Conservation (phyloP, 2,797 vertebrate species). For the Platalea minor region DNA sequence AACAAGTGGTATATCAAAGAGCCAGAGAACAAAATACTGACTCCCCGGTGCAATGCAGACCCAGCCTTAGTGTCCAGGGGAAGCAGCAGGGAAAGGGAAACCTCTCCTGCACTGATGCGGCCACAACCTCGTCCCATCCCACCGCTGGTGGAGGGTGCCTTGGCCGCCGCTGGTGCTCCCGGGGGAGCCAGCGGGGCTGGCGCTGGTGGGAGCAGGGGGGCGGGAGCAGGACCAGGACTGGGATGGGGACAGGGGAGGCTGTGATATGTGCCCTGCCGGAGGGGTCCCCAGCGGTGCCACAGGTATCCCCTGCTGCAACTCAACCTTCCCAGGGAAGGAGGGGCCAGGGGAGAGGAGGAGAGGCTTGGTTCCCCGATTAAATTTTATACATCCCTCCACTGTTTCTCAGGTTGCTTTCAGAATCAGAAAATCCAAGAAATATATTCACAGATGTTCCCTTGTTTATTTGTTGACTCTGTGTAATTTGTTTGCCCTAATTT, state of each 20-base stretch:
- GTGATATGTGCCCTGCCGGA: accelerated
- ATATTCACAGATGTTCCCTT: conserved; percentile 91
- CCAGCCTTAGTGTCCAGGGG: not conserved
- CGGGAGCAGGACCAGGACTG: not conserved
- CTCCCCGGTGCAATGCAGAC: not conserved
- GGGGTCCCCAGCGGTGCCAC: not conserved
- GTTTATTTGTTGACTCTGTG: conserved; percentile 99
- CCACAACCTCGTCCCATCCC: not conserved
- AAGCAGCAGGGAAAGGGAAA: not conserved
- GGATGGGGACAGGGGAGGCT: accelerated
- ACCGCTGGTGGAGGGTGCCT: not conserved
- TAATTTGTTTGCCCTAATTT: conserved; percentile 99
- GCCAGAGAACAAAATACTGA: not conserved
- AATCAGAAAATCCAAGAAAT: conserved; percentile 88
- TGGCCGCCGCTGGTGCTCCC: accelerated
- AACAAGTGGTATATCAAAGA: not conserved
- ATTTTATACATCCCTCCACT: conserved; percentile 70
- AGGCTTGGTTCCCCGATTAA: conserved; percentile 48
- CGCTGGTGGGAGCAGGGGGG: not conserved
- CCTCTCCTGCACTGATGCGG: not conserved
- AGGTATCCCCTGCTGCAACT: not conserved
- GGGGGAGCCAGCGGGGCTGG: not conserved
- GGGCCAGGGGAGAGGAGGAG: not conserved
- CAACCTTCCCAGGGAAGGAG: not conserved
- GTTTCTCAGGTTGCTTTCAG: conserved; percentile 79